Conservation (phyloP, 2,888 invertebrate genomes). For the Margaritifera margaritifera region DNA sequence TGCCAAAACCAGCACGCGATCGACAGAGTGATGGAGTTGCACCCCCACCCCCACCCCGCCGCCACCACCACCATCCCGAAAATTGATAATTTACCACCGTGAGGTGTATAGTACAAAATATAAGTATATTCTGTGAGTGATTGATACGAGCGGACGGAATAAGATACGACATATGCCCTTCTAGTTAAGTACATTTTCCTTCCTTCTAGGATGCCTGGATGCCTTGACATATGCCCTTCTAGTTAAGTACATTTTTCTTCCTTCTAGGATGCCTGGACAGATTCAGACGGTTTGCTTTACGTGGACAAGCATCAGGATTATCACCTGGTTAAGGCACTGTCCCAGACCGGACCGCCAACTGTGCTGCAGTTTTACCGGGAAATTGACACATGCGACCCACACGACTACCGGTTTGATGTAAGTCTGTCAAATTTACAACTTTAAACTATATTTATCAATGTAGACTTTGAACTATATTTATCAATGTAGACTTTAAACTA, state of each 20-base stretch:
- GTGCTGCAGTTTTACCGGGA: constrained; percentile 56
- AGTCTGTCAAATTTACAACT: constrained; percentile 17
- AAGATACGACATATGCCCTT: too few species aligned
- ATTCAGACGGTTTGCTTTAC: constrained; percentile 52
- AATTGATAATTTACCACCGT: too few species aligned
- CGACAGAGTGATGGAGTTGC: too few species aligned
- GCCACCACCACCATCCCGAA: too few species aligned
- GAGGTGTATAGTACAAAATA: too few species aligned
- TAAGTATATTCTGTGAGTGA: too few species aligned
- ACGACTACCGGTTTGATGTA: constrained; percentile 69
- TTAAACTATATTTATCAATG: not conserved
- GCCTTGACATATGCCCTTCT: too few species aligned
- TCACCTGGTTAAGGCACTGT: constrained; percentile 41
- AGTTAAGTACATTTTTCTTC: not conserved
- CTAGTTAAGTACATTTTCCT: not conserved
- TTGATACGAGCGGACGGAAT: too few species aligned
- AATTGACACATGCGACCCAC: constrained; percentile 66
- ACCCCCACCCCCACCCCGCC: too few species aligned
- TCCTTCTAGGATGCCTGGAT: too few species aligned
- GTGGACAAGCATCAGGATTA: constrained; percentile 66
- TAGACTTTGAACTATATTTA: not conserved
- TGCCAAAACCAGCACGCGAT: too few species aligned
- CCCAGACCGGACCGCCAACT: constrained; percentile 8
- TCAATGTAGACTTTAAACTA: not conserved
- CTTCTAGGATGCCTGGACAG: constrained; percentile 66